Conservation (phyloP, 1,140 invertebrate species). For the Orchestia grillus region DNA sequence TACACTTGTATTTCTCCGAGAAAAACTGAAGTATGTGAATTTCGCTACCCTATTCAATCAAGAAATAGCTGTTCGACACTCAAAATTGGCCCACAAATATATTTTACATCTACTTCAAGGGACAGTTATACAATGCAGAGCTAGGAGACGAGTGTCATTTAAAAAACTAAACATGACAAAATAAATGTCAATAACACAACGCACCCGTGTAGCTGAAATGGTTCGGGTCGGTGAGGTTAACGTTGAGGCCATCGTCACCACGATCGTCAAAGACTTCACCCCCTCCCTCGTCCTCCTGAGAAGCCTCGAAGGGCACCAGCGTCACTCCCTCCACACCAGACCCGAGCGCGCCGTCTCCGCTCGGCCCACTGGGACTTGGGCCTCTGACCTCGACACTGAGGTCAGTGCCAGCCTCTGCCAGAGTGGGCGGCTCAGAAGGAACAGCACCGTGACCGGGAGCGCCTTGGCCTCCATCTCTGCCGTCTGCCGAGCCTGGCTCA, state of each 20-base stretch:
- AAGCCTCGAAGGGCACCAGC: neutral
- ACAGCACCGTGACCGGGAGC: neutral
- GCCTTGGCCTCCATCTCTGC: neutral
- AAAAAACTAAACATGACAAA: neutral
- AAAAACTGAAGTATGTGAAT: no score
- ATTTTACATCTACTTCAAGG: no score
- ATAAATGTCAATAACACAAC: neutral
- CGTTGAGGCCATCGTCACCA: neutral
- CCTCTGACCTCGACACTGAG: neutral
- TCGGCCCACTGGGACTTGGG: neutral
- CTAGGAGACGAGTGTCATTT: no score
- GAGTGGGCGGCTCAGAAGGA: neutral
- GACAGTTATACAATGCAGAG: no score
- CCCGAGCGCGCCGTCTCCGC: neutral
- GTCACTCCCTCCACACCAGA: neutral
- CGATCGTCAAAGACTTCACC: neutral
- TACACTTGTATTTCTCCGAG: no score
- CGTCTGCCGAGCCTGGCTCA: neutral
- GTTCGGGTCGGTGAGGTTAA: neutral
- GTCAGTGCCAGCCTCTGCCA: neutral
- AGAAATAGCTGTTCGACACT: no score
- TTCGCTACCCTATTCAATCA: no score
- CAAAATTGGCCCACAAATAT: no score
- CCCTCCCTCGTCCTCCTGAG: neutral
- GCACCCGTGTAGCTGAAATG: conserved; percentile 18